Evolutionary conservation across 2,888 invertebrate genomes (phyloP).

Genomic region (Atrina japonica): DNA sequence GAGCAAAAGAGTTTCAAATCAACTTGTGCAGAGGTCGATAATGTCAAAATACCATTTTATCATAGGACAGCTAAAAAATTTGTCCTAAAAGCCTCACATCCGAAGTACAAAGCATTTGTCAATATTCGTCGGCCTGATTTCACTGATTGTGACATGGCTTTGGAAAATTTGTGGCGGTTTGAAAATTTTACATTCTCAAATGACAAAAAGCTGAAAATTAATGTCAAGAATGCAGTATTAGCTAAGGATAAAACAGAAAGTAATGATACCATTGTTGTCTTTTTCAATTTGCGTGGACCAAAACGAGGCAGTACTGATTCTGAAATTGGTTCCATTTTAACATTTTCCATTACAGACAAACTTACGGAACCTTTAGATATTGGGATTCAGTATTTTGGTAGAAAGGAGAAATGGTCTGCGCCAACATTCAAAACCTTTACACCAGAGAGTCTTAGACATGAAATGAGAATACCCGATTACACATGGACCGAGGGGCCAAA

Average conservation of each 20-base stretch:
- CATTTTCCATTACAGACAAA: conserved; percentile 32
- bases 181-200: conserved; percentile 11
- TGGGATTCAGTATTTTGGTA: conserved; percentile 44
- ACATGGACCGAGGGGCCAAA: conserved; percentile 51
- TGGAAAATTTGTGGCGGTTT: conserved; percentile 22
- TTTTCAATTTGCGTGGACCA: conserved; percentile 48
- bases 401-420: conserved; percentile 35
- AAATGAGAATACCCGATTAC: conserved; percentile 56
- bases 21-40: conserved; percentile 66
- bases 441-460: conserved; percentile 22
- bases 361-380: conserved; percentile 34
- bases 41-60: conserved; percentile 64
- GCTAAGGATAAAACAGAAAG: conserved; percentile 12
- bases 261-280: conserved; percentile 26
- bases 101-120: conserved; percentile 56
- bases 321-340: conserved; percentile 56
- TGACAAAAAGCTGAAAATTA: conserved; percentile 7
- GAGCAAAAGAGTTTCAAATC: conserved; percentile 50
- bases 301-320: conserved; percentile 56
- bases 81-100: conserved; percentile 57
- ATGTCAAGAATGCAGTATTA: conserved; percentile 5
- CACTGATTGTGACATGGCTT: conserved; percentile 18
- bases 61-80: conserved; percentile 48
- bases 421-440: conserved; percentile 26
- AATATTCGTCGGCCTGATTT: conserved; percentile 53